Conservation (phyloP, 2,888 invertebrate species). For the Eupelmus urozonus region DNA sequence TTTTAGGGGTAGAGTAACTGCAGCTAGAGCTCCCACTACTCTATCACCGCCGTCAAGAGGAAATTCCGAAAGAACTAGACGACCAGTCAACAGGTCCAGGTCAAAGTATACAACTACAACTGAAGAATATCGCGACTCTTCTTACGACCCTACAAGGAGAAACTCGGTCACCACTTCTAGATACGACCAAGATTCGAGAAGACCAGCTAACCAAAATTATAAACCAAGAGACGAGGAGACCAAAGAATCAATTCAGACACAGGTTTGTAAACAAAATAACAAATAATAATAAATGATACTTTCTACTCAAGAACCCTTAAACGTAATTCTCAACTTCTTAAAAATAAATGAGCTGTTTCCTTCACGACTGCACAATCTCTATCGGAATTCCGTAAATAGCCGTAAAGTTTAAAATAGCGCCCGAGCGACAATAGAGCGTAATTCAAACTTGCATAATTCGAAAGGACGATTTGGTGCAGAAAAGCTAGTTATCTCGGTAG, state of each 20-base stretch:
- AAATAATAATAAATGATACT: background rate
- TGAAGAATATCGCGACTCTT: slow-evolving; percentile 70
- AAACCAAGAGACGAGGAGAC: slow-evolving; percentile 52
- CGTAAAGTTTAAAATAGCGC: too few species aligned
- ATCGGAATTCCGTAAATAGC: too few species aligned
- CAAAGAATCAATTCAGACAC: slow-evolving; percentile 39
- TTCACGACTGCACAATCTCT: too few species aligned
- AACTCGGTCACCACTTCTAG: slow-evolving; percentile 68
- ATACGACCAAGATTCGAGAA: slow-evolving; percentile 61
- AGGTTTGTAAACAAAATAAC: slow-evolving; percentile 34
- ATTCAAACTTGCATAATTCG: too few species aligned
- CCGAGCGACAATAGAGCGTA: too few species aligned
- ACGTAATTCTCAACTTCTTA: background rate
- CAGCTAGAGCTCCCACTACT: slow-evolving; percentile 68
- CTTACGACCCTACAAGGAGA: slow-evolving; percentile 70
- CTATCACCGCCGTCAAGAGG: slow-evolving; percentile 62
- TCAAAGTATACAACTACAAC: slow-evolving; percentile 71
- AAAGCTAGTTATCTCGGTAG: too few species aligned
- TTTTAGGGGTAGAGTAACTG: slow-evolving; percentile 66
- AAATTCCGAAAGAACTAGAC: slow-evolving; percentile 67
- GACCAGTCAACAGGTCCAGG: slow-evolving; percentile 72
- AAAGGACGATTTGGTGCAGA: too few species aligned
- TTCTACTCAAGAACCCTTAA: too few species aligned
- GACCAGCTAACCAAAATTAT: slow-evolving; percentile 61
- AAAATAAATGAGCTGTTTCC: too few species aligned